Conservation (phyloP, 2,113 vertebrate genomes). For the Nanger granti region DNA sequence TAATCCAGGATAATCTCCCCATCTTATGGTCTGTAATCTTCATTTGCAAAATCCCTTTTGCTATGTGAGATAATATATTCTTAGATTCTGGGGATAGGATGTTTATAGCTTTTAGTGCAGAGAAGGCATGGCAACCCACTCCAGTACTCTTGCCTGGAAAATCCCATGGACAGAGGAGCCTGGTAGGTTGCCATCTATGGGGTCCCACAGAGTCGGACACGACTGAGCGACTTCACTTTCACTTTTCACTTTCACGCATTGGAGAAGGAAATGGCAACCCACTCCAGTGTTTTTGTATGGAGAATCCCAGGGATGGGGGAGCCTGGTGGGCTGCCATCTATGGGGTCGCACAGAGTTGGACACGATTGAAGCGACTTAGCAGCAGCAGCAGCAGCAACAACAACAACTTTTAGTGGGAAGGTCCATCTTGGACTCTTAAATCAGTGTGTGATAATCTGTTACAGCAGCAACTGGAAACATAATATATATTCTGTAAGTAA, state of each 20-base stretch:
- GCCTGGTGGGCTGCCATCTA: background rate
- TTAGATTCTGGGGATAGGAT: background rate
- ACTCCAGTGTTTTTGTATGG: background rate
- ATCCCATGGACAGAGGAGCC: background rate
- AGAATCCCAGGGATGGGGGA: background rate
- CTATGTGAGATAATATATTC: background rate
- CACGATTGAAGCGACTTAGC: background rate
- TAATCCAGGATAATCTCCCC: background rate
- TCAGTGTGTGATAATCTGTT: background rate
- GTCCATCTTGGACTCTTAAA: background rate
- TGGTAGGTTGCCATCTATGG: background rate
- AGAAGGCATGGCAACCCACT: background rate
- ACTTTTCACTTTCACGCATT: background rate
- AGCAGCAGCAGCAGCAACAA: background rate
- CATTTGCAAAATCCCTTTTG: background rate
- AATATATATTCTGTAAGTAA: background rate
- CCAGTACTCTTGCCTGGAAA: background rate
- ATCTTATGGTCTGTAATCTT: background rate
- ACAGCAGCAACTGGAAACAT: background rate
- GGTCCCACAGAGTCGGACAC: fast-evolving
- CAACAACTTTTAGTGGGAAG: background rate
- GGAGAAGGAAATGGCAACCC: background rate
- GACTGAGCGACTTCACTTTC: background rate
- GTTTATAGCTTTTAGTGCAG: background rate
- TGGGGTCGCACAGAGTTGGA: background rate